A percentile compares a stretch with the other conserved stretches of the same genome.
Evolutionary conservation across 2,888 invertebrate species (phyloP).

Genomic region (Eumacrocentrus americanus): DNA sequence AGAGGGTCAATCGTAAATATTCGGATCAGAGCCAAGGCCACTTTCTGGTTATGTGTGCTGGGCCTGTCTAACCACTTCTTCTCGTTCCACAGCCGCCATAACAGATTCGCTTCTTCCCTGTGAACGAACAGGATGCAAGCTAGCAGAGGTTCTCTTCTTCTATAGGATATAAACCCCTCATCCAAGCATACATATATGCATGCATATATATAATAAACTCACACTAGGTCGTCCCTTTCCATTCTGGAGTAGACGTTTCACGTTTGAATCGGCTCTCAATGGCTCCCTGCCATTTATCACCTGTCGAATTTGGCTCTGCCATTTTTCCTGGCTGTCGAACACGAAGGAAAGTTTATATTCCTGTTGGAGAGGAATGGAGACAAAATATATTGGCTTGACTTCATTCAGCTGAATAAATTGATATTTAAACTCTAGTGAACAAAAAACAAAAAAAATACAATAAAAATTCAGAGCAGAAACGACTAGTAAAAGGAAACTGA

Average conservation of each 20-base stretch:
- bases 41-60: neutral
- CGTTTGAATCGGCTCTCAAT: neutral
- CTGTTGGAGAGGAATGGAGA: neutral
- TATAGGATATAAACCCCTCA: neutral
- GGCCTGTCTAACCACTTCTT: slow-evolving; percentile 7
- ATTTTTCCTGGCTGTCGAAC: neutral
- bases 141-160: neutral
- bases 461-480: too few species aligned
- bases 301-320: neutral
- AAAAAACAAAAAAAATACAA: too few species aligned
- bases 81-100: neutral
- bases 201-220: too few species aligned
- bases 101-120: neutral
- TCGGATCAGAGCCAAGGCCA: slow-evolving; percentile 10
- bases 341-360: neutral
- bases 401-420: too few species aligned
- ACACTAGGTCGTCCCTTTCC: neutral
- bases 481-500: too few species aligned
- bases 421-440: too few species aligned
- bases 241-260: neutral
- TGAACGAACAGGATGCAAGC: neutral
- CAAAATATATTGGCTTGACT: neutral
- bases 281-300: neutral
- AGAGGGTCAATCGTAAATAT: slow-evolving; percentile 12
- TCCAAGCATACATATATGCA: neutral